Evolutionary conservation across 2,888 invertebrate genomes (phyloP), one percentile per base, ranked within the genome.

Genomic region (Drosophila pegasa): DNA sequence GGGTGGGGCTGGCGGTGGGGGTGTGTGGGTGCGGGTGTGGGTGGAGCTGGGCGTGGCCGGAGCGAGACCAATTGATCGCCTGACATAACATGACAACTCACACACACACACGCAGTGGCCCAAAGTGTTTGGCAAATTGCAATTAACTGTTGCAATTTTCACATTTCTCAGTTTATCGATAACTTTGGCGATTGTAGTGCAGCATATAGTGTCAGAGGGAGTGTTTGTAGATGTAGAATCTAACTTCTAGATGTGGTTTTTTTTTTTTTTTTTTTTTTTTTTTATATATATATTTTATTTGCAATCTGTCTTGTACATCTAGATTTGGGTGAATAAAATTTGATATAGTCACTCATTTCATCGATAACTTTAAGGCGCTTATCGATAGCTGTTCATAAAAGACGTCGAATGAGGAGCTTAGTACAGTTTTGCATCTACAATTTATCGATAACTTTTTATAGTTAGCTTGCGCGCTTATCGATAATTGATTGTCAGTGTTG

Each of bases 11-110:
- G 60, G 8, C 7, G 29, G 12, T 3, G 31, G 10, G n/a, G 29
- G 18, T 3, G 29, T 4, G 14, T 8, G 31, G 18, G 18, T 3
- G 18, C 7, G 18, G 20, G 5, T 2, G 38, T 4, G 12, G 38
- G 38, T 10, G 5, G 18, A 9, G 33, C 35, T 35, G 2, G 48
- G 50, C 50, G 50, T 50, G 50, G 50, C 52, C 37, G 5, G 22
- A 40, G 27, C 55, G 25, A 52, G 43, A 71, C 54, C 71, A 71
- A 75, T 75, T 71, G 75, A 75, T 75, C 75, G 75, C 31, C 54
- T 55, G 63, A 73, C 69, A 58, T 57, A 57, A 61, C 50, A 57
- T 66, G 66, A 71, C 65, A 57, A 35, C 35, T 16, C 38, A 2
- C 22, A 10, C 25, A 51, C 37, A 31, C 16, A 63, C 31, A 37